Evolutionary conservation across 2,888 invertebrate species (phyloP), one percentile per base, ranked within the genome.

Genomic region (Argynnis bischoffii): DNA sequence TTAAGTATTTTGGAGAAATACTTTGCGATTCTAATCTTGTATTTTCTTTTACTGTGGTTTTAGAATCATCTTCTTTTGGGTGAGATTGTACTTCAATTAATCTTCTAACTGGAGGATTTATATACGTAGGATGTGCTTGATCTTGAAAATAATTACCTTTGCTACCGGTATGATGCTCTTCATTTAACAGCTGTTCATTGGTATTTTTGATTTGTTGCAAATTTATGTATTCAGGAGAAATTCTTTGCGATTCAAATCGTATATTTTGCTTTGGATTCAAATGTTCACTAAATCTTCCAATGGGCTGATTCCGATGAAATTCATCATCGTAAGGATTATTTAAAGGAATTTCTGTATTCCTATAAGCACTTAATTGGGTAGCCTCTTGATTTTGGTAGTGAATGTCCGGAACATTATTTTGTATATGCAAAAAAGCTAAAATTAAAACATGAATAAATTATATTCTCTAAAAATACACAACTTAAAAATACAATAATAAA

Each of bases 201-300:
- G 15, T 8, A 41, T 41, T 14, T 6, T 18, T 51, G 0, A 18
- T 16, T 61, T 41, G 50, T 8, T 61, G 18, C 11, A 41, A 21
- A 3, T 61, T 51, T 15, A 15, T 35, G 50, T 51, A 61, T 18
- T 61, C 51, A 18, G 61, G 41, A 61, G 35, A 51, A 61, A 35
- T 51, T 11, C 48, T 48, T 61, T 35, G 41, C 15, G 16, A 18
- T 51, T 31, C 18, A 15, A 35, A 41, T 18, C 51, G 50, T 35
- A 51, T 2, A 53, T 53, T 53, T 21, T 35, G 4, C 51, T 18
- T 18, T 16, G 61, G 14, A 2, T 61, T 61, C 15, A 61, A 14
- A 3, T 21, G 35, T 0, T 48, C 48, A n/a, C n/a, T 1, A 48
- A 48, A 31, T 61, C 53, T 18, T 13, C 1, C 1, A 18, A 35